A percentile compares a stretch with the other conserved stretches of the same genome.
These are phyloP conservation scores for Propithecus coquereli DNA, from an alignment of 2,113 vertebrate species.

Conservation along the genomic window DNA sequence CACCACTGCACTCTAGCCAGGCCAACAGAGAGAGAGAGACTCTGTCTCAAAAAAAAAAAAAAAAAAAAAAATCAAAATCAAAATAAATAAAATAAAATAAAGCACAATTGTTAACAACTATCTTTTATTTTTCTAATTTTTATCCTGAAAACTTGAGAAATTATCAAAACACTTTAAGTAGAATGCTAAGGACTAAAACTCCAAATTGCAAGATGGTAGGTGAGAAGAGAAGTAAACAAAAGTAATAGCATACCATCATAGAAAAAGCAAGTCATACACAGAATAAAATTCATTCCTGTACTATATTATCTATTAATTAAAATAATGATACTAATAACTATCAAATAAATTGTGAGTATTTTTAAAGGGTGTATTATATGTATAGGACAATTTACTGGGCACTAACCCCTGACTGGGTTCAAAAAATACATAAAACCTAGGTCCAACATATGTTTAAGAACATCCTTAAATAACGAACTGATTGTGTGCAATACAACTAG, in stretches of 20 bases:
- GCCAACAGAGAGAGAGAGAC: no score
- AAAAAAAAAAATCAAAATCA: no score
- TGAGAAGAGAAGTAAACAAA: neutral
- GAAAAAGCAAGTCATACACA: neutral
- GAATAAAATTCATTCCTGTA: neutral
- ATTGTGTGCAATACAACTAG: neutral
- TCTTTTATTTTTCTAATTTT: neutral
- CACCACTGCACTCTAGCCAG: no score
- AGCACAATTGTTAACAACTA: neutral
- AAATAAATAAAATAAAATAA: neutral
- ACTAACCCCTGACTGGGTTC: neutral
- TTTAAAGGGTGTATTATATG: neutral
- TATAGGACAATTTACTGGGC: neutral
- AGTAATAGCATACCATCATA: neutral
- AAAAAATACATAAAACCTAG: conserved; percentile 18
- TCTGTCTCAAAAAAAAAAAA: no score
- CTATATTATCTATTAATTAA: neutral
- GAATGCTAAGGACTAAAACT: neutral
- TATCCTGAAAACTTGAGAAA: neutral
- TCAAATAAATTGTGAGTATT: neutral
- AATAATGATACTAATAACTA: neutral
- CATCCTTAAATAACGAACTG: neutral
- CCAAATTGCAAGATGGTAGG: neutral
- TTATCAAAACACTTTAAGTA: neutral
- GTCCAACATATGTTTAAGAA: neutral